Base-by-base conservation (phyloP, 2,113 vertebrate species). In the Hyperopisus bebe region DNA sequence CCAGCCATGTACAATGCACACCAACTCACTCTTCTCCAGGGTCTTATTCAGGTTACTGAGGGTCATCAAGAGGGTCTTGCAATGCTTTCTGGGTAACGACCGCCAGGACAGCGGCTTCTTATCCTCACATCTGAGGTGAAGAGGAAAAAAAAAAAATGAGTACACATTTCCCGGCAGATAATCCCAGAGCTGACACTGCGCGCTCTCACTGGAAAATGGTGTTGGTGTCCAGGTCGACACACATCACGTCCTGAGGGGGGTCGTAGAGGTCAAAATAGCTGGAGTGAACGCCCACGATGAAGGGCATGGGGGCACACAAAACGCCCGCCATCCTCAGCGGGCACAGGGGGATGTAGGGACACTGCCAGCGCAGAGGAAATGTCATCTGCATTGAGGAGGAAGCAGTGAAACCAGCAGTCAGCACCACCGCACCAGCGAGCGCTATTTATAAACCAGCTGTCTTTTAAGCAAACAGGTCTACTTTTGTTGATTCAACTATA, bases 201-300 rank as follows among this genome's bases (percentile, higher is more conserved):
- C 3, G 39, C 3, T 94, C 97, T 97, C 94, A 99, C 98, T 98
- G 98, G 94, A 98, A 99, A 90, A 99, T 96, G 58, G 97, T 98
- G 95, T 99, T 99, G 93, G 98, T 98, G 93, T 99, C 98, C 88
- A 99, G 96, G 90, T 99, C 98, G 0, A 99, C 96, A 35, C 97
- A 99, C 92, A 98, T 95, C 93, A 99, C 97, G 0, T 99, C 98
- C 0, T 93, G 90, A 0, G 98, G 98, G 0, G 97, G 98, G 94
- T 98, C 97, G 0, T 98, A 96, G 84, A 98, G 96, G 94, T 99
- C 98, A 0, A 99, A 99, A 94, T 98, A 98, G 94, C 97, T 98
- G 94, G 98, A 99, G 96, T 99, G 98, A 91, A 99, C 96, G 8
- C 98, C 98, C 92, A 99, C 98, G 6, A 99, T 97, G 96, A 99